Evolutionary conservation across 2,113 vertebrate genomes (phyloP).

Genomic region (Candoia aspera): DNA sequence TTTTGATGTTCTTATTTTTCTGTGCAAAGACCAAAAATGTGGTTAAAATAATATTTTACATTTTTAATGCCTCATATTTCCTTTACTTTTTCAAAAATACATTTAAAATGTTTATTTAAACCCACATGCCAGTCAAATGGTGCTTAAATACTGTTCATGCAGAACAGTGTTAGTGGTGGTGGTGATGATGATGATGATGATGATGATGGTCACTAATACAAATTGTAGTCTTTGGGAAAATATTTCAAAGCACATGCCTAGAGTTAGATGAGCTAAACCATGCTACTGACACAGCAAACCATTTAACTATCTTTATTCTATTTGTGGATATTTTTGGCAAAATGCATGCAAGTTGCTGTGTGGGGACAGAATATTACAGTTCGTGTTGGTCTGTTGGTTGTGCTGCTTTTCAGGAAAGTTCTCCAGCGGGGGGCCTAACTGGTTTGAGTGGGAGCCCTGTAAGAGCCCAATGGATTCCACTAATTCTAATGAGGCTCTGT

Average conservation of each 20-base stretch:
- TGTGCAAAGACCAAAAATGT: background rate
- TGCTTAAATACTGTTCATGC: background rate
- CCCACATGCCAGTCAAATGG: background rate
- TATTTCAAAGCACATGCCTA: background rate
- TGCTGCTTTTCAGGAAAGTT: background rate
- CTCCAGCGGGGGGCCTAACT: background rate
- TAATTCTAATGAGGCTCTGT: background rate
- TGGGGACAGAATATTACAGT: background rate
- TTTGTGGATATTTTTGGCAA: background rate
- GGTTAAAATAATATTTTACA: background rate
- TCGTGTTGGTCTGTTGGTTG: background rate
- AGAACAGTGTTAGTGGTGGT: background rate
- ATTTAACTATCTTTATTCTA: background rate
- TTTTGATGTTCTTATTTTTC: background rate
- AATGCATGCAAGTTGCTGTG: background rate
- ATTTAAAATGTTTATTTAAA: background rate
- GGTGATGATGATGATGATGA: background rate
- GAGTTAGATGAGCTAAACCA: background rate
- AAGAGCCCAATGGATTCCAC: background rate
- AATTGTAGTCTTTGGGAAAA: background rate
- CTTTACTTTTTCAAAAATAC: background rate
- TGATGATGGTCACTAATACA: background rate
- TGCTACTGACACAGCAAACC: background rate
- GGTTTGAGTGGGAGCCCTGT: background rate
- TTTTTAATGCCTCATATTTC: background rate